Evolutionary conservation across 2,888 invertebrate species (phyloP), one percentile per base, ranked within the genome.

Genomic region (Tetrapedia diversipes): DNA sequence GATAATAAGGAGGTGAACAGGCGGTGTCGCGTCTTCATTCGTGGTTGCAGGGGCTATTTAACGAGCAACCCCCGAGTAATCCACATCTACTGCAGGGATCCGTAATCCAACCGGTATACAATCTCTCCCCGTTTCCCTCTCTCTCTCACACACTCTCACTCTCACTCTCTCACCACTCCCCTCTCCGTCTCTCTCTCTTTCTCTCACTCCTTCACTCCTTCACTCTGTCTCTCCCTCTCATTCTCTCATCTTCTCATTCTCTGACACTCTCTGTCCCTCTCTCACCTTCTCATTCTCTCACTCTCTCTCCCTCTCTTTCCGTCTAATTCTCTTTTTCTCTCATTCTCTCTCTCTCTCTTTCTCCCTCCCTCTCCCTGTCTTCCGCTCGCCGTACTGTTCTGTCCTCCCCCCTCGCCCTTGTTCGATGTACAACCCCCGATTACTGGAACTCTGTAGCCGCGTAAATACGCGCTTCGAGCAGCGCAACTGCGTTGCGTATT

Each of bases 41-140:
- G 54, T 32, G 60, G 81, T 86, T 83, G 82, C 85, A 74, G 80
- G n/a, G n/a, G 70, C 83, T 86, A 84, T 87, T 88, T 89, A 87
- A 87, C 88, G 80, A 86, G 72, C 82, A 68, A 56, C 82, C 77
- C 81, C 71, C 49, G 79, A n/a, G 73, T 86, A 88, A 89, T 87
- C 85, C 86, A 72, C 79, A 81, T 80, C 85, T 74, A 81, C 75
- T 81, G 56, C 84, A 80, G n/a, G n/a, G n/a, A 68, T 70, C 67
- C 64, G 77, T 86, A 88, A 88, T 87, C 85, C 85, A 59, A 27
- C 72, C 56, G 39, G 39, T 51, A 61, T 57, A 49, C 51, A 34
- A 39, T 59, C 53, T 3, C 43, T 22, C 3, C 7, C 27, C 19
- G 7, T 47, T 0, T 32, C 0, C 22, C 22, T 22, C 14, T 37